Conservation (phyloP, 2,113 vertebrate species). For the Nerophis ophidion region DNA sequence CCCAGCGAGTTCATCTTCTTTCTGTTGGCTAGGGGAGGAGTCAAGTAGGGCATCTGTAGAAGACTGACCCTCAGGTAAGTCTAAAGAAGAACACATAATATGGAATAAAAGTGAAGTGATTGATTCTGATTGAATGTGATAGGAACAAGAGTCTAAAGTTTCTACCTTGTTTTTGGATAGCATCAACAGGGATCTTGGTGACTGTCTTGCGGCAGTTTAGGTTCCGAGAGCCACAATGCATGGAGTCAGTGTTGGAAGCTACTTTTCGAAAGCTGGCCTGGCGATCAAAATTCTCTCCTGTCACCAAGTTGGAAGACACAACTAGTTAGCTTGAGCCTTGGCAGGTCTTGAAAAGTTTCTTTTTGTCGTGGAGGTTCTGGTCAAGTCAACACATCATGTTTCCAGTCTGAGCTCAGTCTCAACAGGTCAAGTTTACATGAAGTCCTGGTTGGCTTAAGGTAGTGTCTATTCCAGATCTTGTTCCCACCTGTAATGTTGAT, state of each 20-base stretch:
- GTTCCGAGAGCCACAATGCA: slow-evolving; percentile 82
- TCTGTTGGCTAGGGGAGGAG: slow-evolving; percentile 43
- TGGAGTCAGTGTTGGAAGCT: slow-evolving; percentile 81
- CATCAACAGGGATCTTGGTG: slow-evolving; percentile 80
- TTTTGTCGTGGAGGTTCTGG: background rate
- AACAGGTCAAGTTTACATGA: background rate
- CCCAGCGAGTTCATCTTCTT: slow-evolving; percentile 69
- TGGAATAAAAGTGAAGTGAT: background rate
- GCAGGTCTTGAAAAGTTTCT: background rate
- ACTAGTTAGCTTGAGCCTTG: background rate
- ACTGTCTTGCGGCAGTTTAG: slow-evolving; percentile 87
- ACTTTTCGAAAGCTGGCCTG: slow-evolving; percentile 91
- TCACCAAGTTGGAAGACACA: slow-evolving; percentile 28
- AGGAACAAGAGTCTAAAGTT: slow-evolving; percentile 54
- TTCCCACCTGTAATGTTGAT: slow-evolving; percentile 89
- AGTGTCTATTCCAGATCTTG: background rate
- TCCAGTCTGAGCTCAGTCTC: too few species aligned
- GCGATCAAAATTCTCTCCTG: slow-evolving; percentile 95
- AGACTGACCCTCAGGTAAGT: slow-evolving; percentile 64
- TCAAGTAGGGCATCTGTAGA: slow-evolving; percentile 72
- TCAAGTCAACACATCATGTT: too few species aligned
- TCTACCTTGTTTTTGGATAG: slow-evolving; percentile 83
- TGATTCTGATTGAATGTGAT: background rate
- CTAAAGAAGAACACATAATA: slow-evolving; percentile 35
- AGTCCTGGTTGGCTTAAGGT: background rate